Conservation (phyloP, 2,113 vertebrate genomes). For the Pontoporia blainvillei region DNA sequence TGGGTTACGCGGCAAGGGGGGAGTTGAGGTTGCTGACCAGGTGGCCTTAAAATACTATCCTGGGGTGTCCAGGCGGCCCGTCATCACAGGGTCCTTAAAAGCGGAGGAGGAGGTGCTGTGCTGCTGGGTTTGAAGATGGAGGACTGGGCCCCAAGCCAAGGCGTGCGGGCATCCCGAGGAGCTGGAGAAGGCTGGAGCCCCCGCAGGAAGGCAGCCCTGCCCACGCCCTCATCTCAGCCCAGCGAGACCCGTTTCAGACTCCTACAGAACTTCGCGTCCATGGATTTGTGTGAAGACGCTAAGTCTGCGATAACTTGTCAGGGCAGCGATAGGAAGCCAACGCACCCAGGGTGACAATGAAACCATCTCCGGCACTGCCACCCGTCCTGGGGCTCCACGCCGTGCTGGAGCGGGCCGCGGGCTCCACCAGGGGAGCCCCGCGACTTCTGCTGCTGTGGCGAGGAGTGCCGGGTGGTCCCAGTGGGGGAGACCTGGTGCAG, state of each 20-base stretch:
- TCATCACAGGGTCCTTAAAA: rapidly evolving
- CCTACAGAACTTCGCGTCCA: rapidly evolving
- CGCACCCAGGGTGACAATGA: neutral
- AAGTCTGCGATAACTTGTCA: neutral
- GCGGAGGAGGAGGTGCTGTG: rapidly evolving
- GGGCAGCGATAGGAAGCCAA: neutral
- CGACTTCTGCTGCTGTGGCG: neutral
- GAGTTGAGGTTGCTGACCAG: neutral
- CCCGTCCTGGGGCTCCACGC: neutral
- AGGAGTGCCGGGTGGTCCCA: neutral
- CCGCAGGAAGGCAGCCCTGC: neutral
- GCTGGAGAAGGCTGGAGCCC: neutral
- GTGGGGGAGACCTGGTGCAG: neutral
- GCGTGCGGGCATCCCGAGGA: rapidly evolving
- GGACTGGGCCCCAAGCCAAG: neutral
- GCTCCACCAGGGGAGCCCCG: rapidly evolving
- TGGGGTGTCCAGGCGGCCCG: neutral
- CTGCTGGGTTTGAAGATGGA: neutral
- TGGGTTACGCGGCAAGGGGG: neutral
- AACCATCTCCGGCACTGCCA: neutral
- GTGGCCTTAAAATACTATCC: neutral
- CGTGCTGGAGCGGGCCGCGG: neutral
- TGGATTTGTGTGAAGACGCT: neutral
- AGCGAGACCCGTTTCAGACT: rapidly evolving
- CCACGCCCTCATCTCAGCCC: rapidly evolving